Conservation (phyloP, 2,113 vertebrate species). For the Clarias batrachus region DNA sequence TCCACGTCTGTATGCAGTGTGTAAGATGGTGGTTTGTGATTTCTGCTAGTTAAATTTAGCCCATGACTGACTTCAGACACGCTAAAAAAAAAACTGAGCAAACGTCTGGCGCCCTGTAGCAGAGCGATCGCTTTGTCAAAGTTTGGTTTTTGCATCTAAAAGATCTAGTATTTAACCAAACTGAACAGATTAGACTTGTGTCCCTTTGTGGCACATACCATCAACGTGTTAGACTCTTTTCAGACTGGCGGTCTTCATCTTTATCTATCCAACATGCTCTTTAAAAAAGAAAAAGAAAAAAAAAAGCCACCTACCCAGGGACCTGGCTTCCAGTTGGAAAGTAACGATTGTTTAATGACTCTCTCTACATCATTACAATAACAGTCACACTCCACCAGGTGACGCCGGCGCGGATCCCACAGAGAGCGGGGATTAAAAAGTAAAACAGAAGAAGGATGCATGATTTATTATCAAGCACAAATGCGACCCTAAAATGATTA, state of each 20-base stretch:
- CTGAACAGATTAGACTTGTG: not conserved
- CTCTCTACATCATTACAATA: conserved; percentile 17
- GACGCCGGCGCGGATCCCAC: conserved; percentile 53
- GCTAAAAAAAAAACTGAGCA: not conserved
- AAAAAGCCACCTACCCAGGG: not conserved
- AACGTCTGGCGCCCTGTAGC: not conserved
- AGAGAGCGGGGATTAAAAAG: conserved; percentile 38
- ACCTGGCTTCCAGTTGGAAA: not conserved
- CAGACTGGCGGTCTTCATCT: not conserved
- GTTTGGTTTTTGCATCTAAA: not conserved
- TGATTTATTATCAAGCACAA: conserved; percentile 73
- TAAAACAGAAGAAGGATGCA: conserved; percentile 59
- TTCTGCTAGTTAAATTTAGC: not conserved
- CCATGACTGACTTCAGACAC: not conserved
- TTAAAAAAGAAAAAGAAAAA: not conserved
- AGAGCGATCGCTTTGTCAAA: not conserved
- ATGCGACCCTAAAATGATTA: conserved; percentile 76
- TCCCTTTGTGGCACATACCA: not conserved
- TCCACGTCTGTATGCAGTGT: not conserved
- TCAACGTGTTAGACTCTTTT: not conserved
- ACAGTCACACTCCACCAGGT: conserved; percentile 38
- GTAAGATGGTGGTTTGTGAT: not conserved
- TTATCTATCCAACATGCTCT: not conserved
- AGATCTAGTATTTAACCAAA: not conserved
- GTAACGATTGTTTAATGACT: not conserved